Evolutionary conservation across 2,888 invertebrate genomes (phyloP), one percentile per base, ranked within the genome.

Genomic region (Ferdinandea cuprea): DNA sequence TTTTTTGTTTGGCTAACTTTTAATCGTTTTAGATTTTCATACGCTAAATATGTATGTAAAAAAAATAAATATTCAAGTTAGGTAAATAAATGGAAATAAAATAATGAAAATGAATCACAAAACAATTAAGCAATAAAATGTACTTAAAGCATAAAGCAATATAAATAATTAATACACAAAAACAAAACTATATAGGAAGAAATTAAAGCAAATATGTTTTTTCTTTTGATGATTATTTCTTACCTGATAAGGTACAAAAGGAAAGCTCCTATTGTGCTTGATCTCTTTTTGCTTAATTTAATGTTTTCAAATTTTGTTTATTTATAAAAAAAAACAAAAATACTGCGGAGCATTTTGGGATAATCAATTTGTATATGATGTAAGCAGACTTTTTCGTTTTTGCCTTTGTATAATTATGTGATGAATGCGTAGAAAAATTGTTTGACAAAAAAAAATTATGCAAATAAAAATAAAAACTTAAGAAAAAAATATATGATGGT

Each of bases 61-160:
- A 42, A 28, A 25, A 15, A 42, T 0, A 28, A 21, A 28, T 6
- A 44, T 19, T 19, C 9, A 3, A 44, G 11, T 3, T 21, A n/a
- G 8, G 8, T 40, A 40, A 40, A 17, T 3, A 9, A 11, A 58
- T 19, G 9, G 15, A 58, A 21, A 48, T 48, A 35, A 48, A 54
- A 54, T 48, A 65, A 81, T 77, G 71, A 56, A 9, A 17, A 66
- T 81, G 81, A 77, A 28, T 72, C 52, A 77, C 37, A 69, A 32
- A 77, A 63, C 59, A 32, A 68, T 17, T 44, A 83, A 78, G 83
- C 83, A 68, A 48, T 63, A 68, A 56, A 63, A n/a, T 56, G 52
- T 56, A 80, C 76, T 50, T 76, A 42, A 80, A 81, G 81, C 81
- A 35, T 61, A 61, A 80, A 81, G 81, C 81, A 15, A 71, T 71